Evolutionary conservation across 2,113 vertebrate genomes (phyloP).

Genomic region (Hippocampus comes): DNA sequence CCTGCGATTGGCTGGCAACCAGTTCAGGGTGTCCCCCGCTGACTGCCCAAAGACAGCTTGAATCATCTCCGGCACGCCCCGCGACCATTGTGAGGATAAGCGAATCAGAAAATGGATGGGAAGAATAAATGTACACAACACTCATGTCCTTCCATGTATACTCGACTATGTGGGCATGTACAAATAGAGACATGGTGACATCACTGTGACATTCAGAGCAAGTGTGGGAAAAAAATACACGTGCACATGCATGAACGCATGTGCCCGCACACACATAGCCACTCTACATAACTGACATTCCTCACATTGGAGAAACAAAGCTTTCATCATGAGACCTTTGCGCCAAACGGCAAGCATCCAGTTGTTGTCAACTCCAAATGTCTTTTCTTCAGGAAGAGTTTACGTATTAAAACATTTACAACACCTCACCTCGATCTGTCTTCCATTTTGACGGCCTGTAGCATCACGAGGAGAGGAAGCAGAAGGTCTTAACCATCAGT

Average conservation of each 20-base stretch:
- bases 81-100: too few relatives aligned
- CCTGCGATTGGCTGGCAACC: too few relatives aligned
- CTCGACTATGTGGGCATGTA: not conserved
- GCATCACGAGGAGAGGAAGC: slow-evolving; percentile 13
- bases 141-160: slow-evolving; percentile 1
- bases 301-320: slow-evolving; percentile 48
- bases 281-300: slow-evolving; percentile 57
- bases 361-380: not conserved
- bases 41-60: too few relatives aligned
- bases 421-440: slow-evolving; percentile 60
- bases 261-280: slow-evolving; percentile 13
- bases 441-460: not conserved
- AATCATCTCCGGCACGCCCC: too few relatives aligned
- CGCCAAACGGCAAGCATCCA: slow-evolving; percentile 39
- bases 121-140: too few relatives aligned
- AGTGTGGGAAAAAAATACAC: not conserved
- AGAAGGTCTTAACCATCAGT: slow-evolving; percentile 28
- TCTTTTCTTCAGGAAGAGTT: not conserved
- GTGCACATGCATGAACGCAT: not conserved
- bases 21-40: too few relatives aligned
- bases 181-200: not conserved
- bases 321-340: slow-evolving; percentile 33
- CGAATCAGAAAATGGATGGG: too few relatives aligned
- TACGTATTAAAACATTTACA: not conserved
- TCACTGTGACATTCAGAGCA: not conserved